phyloP scores from a whole-genome alignment of 2,113 vertebrate genomes.

The Capra hircus region DNA sequence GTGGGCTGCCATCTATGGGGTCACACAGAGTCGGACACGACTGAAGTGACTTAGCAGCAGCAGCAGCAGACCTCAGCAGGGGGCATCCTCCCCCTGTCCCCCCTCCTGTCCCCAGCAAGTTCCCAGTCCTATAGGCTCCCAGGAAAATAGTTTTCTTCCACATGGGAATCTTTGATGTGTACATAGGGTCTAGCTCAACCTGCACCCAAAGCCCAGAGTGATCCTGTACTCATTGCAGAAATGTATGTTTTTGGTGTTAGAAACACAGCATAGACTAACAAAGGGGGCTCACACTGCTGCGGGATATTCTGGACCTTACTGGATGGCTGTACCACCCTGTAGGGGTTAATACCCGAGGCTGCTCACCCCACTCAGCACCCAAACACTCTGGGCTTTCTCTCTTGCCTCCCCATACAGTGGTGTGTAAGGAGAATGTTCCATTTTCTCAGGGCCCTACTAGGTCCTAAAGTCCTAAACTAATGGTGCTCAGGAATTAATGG shows the following conservation, averaged over 20 bases:
- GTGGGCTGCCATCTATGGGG: too few species aligned
- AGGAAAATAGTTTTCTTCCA: neutral
- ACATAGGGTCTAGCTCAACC: neutral
- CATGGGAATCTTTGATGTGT: neutral
- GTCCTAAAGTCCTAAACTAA: neutral
- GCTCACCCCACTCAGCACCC: neutral
- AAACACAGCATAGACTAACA: neutral
- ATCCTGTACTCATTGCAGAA: neutral
- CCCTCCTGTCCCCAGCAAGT: neutral
- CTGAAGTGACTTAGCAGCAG: too few species aligned
- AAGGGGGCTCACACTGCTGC: neutral
- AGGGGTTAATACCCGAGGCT: neutral
- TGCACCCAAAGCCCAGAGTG: neutral
- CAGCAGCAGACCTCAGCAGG: neutral
- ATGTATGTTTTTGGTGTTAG: neutral
- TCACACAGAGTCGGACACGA: too few species aligned
- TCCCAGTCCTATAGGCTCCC: neutral
- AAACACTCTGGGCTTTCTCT: neutral
- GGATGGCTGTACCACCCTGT: too few species aligned
- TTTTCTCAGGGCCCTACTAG: neutral
- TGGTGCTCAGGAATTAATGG: neutral
- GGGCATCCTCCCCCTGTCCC: neutral
- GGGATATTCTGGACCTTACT: neutral
- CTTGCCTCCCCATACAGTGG: neutral
- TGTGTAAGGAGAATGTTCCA: neutral